Percentiles rank a stretch among this genome's conserved stretches.
Evolutionary conservation across 1,140 invertebrate genomes (phyloP).

Genomic region (Phymorhynchus buccinoides): DNA sequence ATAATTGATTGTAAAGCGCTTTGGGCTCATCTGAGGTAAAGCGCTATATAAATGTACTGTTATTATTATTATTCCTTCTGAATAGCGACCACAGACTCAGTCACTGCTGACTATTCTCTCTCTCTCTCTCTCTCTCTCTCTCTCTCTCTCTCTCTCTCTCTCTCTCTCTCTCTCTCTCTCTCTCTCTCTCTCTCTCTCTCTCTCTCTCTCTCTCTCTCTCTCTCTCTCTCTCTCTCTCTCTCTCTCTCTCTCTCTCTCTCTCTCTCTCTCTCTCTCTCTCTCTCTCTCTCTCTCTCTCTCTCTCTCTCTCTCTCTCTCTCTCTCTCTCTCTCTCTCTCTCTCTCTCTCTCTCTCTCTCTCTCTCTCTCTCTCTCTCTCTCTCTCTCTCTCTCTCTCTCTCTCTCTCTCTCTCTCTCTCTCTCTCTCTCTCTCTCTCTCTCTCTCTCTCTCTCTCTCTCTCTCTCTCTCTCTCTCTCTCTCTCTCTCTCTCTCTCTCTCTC

Average conservation of each 20-base stretch:
- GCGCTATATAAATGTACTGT: no score
- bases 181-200: background rate
- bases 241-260: background rate
- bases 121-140: no score
- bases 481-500: conserved; percentile 9
- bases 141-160: no score
- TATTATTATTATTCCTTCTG: no score
- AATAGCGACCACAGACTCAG: no score
- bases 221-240: background rate
- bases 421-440: background rate
- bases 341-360: background rate
- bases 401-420: conserved; percentile 18
- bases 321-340: background rate
- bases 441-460: background rate
- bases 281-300: background rate
- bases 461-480: background rate
- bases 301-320: no score
- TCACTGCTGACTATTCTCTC: no score
- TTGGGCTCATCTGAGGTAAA: no score
- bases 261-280: background rate
- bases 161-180: background rate
- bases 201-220: background rate
- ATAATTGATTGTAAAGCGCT: no score
- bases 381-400: background rate
- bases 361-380: background rate